A percentile compares a stretch with the other conserved stretches of the same genome.
phyloP scores from a whole-genome alignment of 2,888 invertebrate genomes.

The Gnatocerus cornutus region DNA sequence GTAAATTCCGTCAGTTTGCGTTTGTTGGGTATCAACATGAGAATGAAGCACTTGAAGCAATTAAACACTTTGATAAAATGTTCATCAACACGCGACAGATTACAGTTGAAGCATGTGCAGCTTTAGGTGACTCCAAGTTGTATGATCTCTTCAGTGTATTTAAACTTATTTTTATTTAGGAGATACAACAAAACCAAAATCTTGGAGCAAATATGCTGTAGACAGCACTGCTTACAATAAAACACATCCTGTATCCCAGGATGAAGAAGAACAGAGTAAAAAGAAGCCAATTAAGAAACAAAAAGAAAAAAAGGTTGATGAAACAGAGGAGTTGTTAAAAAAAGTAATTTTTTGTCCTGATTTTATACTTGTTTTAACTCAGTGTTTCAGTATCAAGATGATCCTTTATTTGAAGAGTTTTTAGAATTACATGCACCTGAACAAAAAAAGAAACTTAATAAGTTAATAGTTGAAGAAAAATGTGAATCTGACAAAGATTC shows the following conservation, averaged over 20 bases:
- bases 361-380: conserved; percentile 11
- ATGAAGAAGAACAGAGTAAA: conserved; percentile 59
- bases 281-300: conserved; percentile 50
- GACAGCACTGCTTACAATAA: conserved; percentile 82
- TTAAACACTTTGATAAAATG: conserved; percentile 86
- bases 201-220: conserved; percentile 94
- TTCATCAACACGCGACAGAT: conserved; percentile 90
- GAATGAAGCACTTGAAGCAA: conserved; percentile 85
- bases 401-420: conserved; percentile 92
- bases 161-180: conserved; percentile 62
- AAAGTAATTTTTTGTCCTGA: conserved; percentile 72
- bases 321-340: conserved; percentile 72
- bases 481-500: conserved; percentile 69
- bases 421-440: conserved; percentile 85
- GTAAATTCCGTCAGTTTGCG: conserved; percentile 93
- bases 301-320: conserved; percentile 74
- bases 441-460: conserved; percentile 59
- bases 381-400: conserved; percentile 82
- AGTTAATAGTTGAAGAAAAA: conserved; percentile 63
- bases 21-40: conserved; percentile 93
- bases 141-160: not conserved
- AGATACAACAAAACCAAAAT: conserved; percentile 84
- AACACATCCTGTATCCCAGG: conserved; percentile 58
- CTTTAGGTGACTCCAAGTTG: conserved; percentile 73
- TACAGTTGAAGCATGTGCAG: conserved; percentile 82